Evolutionary conservation across 2,888 invertebrate genomes (phyloP), one percentile per base, ranked within the genome.

Genomic region (Archips crataeganus): DNA sequence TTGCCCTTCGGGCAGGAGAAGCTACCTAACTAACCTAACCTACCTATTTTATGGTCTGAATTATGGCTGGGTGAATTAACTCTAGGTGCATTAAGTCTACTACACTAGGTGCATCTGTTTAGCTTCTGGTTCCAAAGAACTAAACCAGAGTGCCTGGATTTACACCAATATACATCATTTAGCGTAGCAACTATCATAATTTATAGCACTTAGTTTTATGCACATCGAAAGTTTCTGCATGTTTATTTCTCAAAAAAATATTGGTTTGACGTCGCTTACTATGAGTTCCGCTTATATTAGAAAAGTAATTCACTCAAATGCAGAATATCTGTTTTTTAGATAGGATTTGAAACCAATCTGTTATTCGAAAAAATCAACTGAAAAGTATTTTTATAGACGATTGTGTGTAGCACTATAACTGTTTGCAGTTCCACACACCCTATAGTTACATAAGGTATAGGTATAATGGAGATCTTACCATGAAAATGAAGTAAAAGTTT

Each of bases 361-460:
- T 60, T 65, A 70, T 70, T n/a, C 9, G 23, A 32, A 45, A 70
- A 74, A 70, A 66, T 13, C 51, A 65, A 65, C 59, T 15, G 42
- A 62, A 71, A 67, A 34, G 51, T 74, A 71, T 71, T 67, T 71
- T 75, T 75, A 71, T 75, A 75, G 49, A 47, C 57, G 49, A 68
- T 42, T 59, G 69, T 60, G 63, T 60, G 64, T 59, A 42, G 59
- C 42, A 45, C 59, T 54, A 15, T 8, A 23, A 23, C 8, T 54
- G 23, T 6, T 54, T 2, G 2, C 39, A 39, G 39, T 10, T 11
- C 11, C 3, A n/a, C 57, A 4, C 6, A 3, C 32, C 3, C 57
- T 32, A 32, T 32, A 10, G 32, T 57, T 54, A 54, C 57, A 4
- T 32, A 11, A 39, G 39, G 4, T 23, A 23, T 23, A 23, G 32